Evolutionary conservation across 2,797 vertebrate genomes (phyloP).

Genomic region (Catostomus latipinnis): DNA sequence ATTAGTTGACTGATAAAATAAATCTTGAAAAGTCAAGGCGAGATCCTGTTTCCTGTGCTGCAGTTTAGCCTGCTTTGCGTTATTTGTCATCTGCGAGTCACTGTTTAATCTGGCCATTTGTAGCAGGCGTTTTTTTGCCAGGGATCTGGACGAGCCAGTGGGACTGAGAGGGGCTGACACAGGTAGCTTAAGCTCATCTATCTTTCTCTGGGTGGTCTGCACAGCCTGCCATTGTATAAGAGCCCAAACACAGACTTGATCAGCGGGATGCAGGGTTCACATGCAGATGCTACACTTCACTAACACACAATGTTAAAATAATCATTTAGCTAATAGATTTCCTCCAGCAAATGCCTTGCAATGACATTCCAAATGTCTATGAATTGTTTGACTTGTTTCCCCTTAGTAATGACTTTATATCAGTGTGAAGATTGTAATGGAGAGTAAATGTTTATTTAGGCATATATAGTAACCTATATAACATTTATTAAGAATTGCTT

Average conservation of each 20-base stretch:
- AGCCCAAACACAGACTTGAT: slow-evolving; percentile 67
- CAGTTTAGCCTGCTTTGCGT: slow-evolving; percentile 75
- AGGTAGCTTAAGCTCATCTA: slow-evolving; percentile 71
- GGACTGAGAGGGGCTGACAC: slow-evolving; percentile 69
- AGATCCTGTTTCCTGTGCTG: slow-evolving; percentile 75
- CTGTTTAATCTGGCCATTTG: slow-evolving; percentile 82
- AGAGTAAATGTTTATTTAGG: too few relatives aligned
- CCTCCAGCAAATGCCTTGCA: slow-evolving; percentile 33
- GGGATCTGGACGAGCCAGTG: slow-evolving; percentile 68
- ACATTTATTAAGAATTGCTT: too few relatives aligned
- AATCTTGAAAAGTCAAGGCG: slow-evolving; percentile 79
- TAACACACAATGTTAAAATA: slow-evolving; percentile 48
- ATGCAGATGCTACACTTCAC: slow-evolving; percentile 60
- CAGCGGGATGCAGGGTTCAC: slow-evolving; percentile 63
- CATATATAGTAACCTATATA: too few relatives aligned
- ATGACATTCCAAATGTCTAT: slow-evolving; percentile 35
- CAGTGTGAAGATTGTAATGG: background rate
- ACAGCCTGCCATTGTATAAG: slow-evolving; percentile 60
- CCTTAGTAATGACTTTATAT: background rate
- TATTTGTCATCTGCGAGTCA: slow-evolving; percentile 80
- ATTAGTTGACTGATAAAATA: slow-evolving; percentile 87
- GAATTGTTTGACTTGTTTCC: background rate
- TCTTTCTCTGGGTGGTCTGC: slow-evolving; percentile 77
- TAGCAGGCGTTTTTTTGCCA: slow-evolving; percentile 64
- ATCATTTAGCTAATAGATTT: slow-evolving; percentile 18